Evolutionary conservation across 2,797 vertebrate species (phyloP), one percentile per base, ranked within the genome.

Genomic region (Bovichtus diacanthus): DNA sequence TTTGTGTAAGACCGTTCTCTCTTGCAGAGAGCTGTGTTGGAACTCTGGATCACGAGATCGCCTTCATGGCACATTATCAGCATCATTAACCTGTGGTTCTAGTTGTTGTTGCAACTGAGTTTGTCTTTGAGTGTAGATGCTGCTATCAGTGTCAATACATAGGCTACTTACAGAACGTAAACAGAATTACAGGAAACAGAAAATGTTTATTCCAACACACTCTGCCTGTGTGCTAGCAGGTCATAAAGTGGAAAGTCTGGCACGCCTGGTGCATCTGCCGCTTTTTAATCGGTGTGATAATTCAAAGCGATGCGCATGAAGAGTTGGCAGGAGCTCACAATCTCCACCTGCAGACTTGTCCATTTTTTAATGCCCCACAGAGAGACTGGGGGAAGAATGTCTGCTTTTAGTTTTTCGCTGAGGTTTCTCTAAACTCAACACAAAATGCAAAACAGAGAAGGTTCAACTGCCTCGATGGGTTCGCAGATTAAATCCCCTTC

Each of bases 1-100:
- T 91, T 79, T 88, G 72, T 74, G 34, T 70, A 63, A 73, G 50
- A 27, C 49, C 55, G 68, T 27, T 27, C 5, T 78, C 65, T 66
- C 63, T 58, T 25, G 69, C 53, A 69, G 53, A 77, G 55, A 75
- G 50, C 51, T 49, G 11, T 56, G 68, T 76, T 86, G 80, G 34
- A 82, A 76, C n/a, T 72, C 21, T 18, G 51, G 21, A 70, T 78
- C 12, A 55, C 55, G n/a, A 62, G 54, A 44, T 38, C 55, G n/a
- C 44, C 47, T 66, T 43, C 62, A 27, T 18, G 60, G 38, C 54
- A 64, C 18, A 59, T 69, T 27, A 64, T 34, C 58, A 36, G 11
- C 49, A 63, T 55, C 16, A 56, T 44, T 49, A 69, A 21, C 19
- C 25, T 25, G 6, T 29, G 3, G 38, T 21, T 43, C 3, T n/a